phyloP scores from a whole-genome alignment of 2,113 vertebrate genomes.

The Hiodon alosoides region DNA sequence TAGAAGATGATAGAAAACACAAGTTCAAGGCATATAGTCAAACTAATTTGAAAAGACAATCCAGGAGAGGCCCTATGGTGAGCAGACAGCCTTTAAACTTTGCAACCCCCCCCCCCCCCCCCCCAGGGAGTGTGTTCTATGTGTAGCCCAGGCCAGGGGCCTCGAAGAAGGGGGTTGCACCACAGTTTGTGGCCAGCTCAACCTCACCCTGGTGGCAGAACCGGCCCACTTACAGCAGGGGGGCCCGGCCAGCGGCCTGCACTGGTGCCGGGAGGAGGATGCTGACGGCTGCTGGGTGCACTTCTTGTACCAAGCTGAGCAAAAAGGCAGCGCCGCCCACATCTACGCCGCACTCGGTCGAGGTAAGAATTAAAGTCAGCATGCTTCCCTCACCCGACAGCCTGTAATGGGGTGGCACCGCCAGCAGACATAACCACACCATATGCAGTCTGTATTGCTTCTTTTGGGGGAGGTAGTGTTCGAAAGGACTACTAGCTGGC shows the following conservation, averaged over 20 bases:
- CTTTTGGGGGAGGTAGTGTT: no score
- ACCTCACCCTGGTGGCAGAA: conserved; percentile 22
- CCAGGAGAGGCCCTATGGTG: neutral
- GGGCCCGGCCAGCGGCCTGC: neutral
- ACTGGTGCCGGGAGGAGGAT: conserved; percentile 25
- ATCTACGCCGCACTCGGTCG: neutral
- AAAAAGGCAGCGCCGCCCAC: neutral
- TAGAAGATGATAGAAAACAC: no score
- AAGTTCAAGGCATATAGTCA: no score
- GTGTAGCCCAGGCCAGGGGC: conserved; percentile 18
- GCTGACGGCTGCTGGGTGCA: conserved; percentile 26
- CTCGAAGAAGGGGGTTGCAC: conserved; percentile 14
- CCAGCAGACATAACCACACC: no score
- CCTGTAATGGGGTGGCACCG: no score
- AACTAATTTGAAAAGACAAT: neutral
- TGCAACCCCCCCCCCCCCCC: neutral
- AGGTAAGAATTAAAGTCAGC: conserved; percentile 5
- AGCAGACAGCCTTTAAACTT: neutral
- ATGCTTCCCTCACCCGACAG: neutral
- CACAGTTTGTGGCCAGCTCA: conserved; percentile 11
- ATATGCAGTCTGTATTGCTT: no score
- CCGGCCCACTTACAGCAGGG: neutral
- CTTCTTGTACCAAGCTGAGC: conserved; percentile 12
- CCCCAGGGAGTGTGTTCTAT: conserved; percentile 28
- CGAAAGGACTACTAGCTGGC: no score